Base-by-base conservation (phyloP, 2,888 invertebrate species). In the Apamea anceps region DNA sequence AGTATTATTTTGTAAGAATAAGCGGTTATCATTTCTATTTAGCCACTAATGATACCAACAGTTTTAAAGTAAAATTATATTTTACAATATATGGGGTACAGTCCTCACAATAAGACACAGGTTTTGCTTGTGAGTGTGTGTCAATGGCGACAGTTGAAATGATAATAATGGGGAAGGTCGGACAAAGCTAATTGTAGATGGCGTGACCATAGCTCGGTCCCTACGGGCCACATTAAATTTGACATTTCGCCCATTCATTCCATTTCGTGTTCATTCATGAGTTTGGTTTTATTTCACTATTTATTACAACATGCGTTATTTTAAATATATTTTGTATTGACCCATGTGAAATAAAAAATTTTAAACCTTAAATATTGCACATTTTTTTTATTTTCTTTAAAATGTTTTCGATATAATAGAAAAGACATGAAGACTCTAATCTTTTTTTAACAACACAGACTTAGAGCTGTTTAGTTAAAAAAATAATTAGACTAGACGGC, bases 11-110 rank as follows among this genome's bases (percentile, higher is more conserved):
- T 3, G n/a, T 28, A 45, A 28, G n/a, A 68, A 37, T 48, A 48
- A 15, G 15, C 21, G n/a, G 12, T 60, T 25, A 72, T 25, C 12
- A 8, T 71, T 70, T 57, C 0, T 65, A 67, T 77, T 72, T 6
- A 81, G 78, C 15, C 75, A 85, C 76, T 71, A 72, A 82, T 76
- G 45, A 74, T 67, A 75, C 57, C 45, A 54, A 76, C 2, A 65
- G 57, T 51, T 15, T 60, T 28, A 25, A 42, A 70, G 32, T 70
- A 57, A 81, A 77, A 63, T 70, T 63, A 77, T 42, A 81, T 81
- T 75, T 82, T 51, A 81, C 82, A 32, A 77, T 67, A 72, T 82
- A 15, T 72, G 2, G 18, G 32, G 45, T 62, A 75, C 81, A 78
- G 60, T 72, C 51, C 54, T 10, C 32, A 48, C n/a, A 54, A 57